phyloP scores from a whole-genome alignment of 2,113 vertebrate genomes.

The Datnioides undecimradiatus region DNA sequence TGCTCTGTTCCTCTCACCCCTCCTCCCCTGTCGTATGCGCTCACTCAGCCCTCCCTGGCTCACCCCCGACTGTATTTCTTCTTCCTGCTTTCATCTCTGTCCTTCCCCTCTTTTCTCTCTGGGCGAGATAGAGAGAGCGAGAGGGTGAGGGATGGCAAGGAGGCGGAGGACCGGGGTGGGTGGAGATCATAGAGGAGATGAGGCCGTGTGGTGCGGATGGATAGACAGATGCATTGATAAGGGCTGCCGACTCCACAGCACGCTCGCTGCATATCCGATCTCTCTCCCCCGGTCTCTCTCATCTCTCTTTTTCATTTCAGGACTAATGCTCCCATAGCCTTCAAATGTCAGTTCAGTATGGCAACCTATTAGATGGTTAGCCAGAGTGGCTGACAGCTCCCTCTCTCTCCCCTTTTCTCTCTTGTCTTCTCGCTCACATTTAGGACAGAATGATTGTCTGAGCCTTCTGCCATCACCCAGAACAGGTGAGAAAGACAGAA shows the following conservation, averaged over 20 bases:
- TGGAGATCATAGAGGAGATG: slow-evolving; percentile 81
- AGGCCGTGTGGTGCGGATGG: slow-evolving; percentile 74
- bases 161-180: slow-evolving; percentile 60
- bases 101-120: slow-evolving; percentile 67
- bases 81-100: slow-evolving; percentile 71
- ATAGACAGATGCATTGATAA: slow-evolving; percentile 84
- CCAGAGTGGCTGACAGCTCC: slow-evolving; percentile 73
- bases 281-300: slow-evolving; percentile 44
- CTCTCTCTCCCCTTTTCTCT: slow-evolving; percentile 43
- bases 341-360: slow-evolving; percentile 79
- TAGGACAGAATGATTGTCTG: slow-evolving; percentile 67
- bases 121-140: slow-evolving; percentile 46
- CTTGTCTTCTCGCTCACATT: slow-evolving; percentile 40
- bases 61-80: slow-evolving; percentile 62
- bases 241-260: slow-evolving; percentile 71
- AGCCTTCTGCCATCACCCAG: slow-evolving; percentile 59
- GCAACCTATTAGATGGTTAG: slow-evolving; percentile 79
- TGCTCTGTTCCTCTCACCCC: slow-evolving; percentile 56
- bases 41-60: slow-evolving; percentile 61
- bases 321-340: slow-evolving; percentile 74
- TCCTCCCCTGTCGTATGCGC: slow-evolving; percentile 61
- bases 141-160: slow-evolving; percentile 49
- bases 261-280: slow-evolving; percentile 75
- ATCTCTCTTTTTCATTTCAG: slow-evolving; percentile 72
- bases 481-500: slow-evolving; percentile 43